phyloP scores from a whole-genome alignment of 1,140 invertebrate genomes.

The Trichonephila clavata region DNA sequence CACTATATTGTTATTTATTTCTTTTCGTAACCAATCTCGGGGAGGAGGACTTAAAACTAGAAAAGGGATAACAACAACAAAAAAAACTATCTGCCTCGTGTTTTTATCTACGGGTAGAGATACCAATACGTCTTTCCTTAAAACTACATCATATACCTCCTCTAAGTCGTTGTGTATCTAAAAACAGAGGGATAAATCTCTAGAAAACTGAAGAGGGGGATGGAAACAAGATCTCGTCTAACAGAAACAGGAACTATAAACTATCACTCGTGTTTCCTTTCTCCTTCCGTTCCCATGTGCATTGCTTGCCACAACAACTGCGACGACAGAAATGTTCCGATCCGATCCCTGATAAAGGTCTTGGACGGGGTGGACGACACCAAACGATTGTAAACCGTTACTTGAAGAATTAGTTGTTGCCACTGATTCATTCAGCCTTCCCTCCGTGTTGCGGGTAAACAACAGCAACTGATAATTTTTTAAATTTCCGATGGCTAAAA shows the following conservation, averaged over 20 bases:
- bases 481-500: neutral
- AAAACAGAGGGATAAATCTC: slow-evolving; percentile 27
- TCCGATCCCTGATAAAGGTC: slow-evolving; percentile 11
- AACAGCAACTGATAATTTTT: slow-evolving; percentile 19
- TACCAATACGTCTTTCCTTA: neutral
- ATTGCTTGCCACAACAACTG: neutral
- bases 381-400: slow-evolving; percentile 25
- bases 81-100: neutral
- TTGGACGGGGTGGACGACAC: slow-evolving; percentile 28
- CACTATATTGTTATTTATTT: neutral
- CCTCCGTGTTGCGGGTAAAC: neutral
- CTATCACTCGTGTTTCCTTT: slow-evolving; percentile 45
- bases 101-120: neutral
- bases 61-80: neutral
- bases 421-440: neutral
- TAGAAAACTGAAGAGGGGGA: neutral
- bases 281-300: slow-evolving; percentile 30
- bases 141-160: neutral
- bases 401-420: slow-evolving; percentile 15
- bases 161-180: neutral
- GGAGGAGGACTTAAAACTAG: neutral
- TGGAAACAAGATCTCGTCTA: slow-evolving; percentile 23
- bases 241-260: slow-evolving; percentile 61
- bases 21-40: neutral
- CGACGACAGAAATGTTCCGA: slow-evolving; percentile 45